phyloP scores from a whole-genome alignment of 37 sponge, comb jelly and placozoan genomes.

The Eunapius fragilis region DNA sequence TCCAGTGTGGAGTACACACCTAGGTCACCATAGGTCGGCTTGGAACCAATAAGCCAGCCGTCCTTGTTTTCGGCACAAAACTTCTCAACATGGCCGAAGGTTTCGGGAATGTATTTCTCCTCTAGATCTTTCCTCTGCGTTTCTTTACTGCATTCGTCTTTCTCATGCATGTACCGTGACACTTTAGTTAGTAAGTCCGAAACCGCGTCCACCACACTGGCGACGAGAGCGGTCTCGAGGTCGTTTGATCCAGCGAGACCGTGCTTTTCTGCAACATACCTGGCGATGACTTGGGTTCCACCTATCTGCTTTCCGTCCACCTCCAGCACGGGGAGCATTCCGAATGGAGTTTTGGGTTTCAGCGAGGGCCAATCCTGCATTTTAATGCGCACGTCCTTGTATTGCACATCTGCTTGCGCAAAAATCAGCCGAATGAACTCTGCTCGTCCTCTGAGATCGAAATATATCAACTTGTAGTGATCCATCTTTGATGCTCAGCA shows the following conservation, averaged over 20 bases:
- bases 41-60: constrained; percentile 42
- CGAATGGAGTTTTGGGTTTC: constrained; percentile 62
- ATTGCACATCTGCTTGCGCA: constrained; percentile 39
- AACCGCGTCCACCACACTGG: constrained; percentile 29
- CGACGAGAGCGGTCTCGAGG: constrained; percentile 36
- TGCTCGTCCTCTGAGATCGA: constrained; percentile 47
- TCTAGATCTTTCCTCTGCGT: constrained; percentile 16
- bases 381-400: constrained; percentile 41
- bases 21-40: constrained; percentile 47
- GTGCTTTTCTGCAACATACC: constrained; percentile 62
- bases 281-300: constrained; percentile 38
- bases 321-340: constrained; percentile 56
- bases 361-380: constrained; percentile 30
- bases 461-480: constrained; percentile 63
- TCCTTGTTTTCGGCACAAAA: neutral
- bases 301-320: constrained; percentile 69
- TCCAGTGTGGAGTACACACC: neutral
- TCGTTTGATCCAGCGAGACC: constrained; percentile 54
- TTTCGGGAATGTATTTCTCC: constrained; percentile 5
- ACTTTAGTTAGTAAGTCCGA: constrained; percentile 25
- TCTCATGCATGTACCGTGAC: constrained; percentile 8
- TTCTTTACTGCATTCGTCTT: constrained; percentile 54
- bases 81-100: constrained; percentile 23
- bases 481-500: neutral
- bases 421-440: constrained; percentile 49